Base-by-base conservation (phyloP, 2,888 invertebrate genomes). In the Monoplex corrugatus region DNA sequence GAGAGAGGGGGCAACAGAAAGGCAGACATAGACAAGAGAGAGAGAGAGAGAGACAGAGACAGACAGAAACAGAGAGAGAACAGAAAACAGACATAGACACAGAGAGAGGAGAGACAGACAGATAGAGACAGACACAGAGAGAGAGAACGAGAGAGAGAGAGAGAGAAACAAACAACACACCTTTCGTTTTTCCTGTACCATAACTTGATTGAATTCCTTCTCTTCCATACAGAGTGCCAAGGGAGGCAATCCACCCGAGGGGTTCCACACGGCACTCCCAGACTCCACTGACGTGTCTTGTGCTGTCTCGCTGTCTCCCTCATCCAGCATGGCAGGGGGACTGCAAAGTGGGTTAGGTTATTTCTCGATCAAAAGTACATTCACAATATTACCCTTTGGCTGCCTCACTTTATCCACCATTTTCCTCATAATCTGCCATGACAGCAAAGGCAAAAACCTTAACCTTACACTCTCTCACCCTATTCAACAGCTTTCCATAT, bases 111-210 rank as follows among this genome's bases (percentile, higher is more conserved):
- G n/a, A n/a, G n/a, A n/a, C n/a, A n/a, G n/a, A n/a, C n/a, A n/a
- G n/a, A n/a, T n/a, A n/a, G n/a, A n/a, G n/a, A n/a, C n/a, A n/a
- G n/a, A n/a, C n/a, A n/a, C n/a, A n/a, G n/a, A n/a, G n/a, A n/a
- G n/a, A n/a, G n/a, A n/a, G n/a, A n/a, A n/a, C n/a, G n/a, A n/a
- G n/a, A n/a, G n/a, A n/a, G n/a, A n/a, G n/a, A n/a, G n/a, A n/a
- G n/a, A n/a, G n/a, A 75, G 28, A 75, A 80, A 35, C 19, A 57
- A 35, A 0, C 28, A 28, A 75, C 38, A 90, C 86, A 95, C 95
- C 93, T 93, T 92, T 91, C 92, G 93, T 92, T 95, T 95, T 57
- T 94, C 93, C 78, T 91, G 91, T 23, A 94, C 94, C 68, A 95
- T 90, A 80, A 92, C 92, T 19, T 93, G 89, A 89, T 94, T 93